Evolutionary conservation across 1,140 invertebrate species (phyloP).

Genomic region (Tetramorium alpestre): DNA sequence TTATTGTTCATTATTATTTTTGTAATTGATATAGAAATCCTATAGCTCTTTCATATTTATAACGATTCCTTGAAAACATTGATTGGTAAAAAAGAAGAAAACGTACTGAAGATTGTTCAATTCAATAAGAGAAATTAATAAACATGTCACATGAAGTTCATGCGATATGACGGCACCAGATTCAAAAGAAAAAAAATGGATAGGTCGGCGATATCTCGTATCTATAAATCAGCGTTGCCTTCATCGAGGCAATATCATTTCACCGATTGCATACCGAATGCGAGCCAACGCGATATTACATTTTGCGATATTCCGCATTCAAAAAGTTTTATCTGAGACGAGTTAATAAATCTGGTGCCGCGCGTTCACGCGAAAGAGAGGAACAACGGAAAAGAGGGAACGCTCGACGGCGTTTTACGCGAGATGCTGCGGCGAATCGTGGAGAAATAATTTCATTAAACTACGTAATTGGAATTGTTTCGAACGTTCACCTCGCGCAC

Average conservation of each 20-base stretch:
- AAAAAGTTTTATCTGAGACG: constrained; percentile 71
- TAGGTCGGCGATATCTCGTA: neutral
- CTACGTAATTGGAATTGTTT: constrained; percentile 61
- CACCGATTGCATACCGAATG: constrained; percentile 51
- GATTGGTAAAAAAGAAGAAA: neutral
- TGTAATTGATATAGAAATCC: neutral
- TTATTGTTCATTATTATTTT: neutral
- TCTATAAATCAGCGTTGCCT: constrained; percentile 45
- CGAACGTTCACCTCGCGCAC: constrained; percentile 43
- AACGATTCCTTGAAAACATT: neutral
- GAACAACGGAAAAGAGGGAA: constrained; percentile 13
- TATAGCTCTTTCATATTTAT: neutral
- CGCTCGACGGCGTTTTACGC: constrained; percentile 41
- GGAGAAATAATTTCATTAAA: constrained; percentile 60
- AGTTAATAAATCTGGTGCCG: constrained; percentile 72
- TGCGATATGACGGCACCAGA: constrained; percentile 1
- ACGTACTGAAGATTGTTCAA: neutral
- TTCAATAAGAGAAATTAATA: constrained; percentile 33
- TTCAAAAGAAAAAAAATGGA: neutral
- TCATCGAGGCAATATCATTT: constrained; percentile 44
- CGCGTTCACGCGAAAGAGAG: constrained; percentile 32
- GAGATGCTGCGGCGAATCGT: constrained; percentile 55
- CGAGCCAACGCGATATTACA: constrained; percentile 70
- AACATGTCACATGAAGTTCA: constrained; percentile 15
- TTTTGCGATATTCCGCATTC: constrained; percentile 65